Conservation (phyloP, 1,140 invertebrate genomes). For the Grapholita molesta region DNA sequence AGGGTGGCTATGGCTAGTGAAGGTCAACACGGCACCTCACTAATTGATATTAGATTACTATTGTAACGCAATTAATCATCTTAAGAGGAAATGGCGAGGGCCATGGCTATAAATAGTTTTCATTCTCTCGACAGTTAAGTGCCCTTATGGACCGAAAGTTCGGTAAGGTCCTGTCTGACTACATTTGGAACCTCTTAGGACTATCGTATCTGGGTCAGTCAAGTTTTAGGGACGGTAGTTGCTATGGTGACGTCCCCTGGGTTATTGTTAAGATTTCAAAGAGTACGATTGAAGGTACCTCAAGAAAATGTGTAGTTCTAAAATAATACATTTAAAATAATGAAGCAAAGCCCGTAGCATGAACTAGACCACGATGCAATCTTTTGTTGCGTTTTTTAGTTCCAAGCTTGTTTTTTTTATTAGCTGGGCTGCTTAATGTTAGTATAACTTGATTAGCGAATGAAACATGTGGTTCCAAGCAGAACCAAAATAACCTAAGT, state of each 20-base stretch:
- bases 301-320: too few relatives aligned
- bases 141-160: neutral
- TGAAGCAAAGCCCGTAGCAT: too few relatives aligned
- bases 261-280: too few relatives aligned
- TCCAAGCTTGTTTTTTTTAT: too few relatives aligned
- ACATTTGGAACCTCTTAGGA: neutral
- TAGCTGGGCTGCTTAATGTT: too few relatives aligned
- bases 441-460: too few relatives aligned
- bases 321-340: neutral
- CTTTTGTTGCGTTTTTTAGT: too few relatives aligned
- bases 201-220: neutral
- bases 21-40: neutral
- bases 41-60: neutral
- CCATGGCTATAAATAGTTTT: neutral
- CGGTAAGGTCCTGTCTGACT: neutral
- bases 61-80: neutral
- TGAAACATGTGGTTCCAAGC: too few relatives aligned
- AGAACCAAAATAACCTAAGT: too few relatives aligned
- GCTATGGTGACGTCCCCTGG: neutral
- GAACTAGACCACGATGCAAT: too few relatives aligned
- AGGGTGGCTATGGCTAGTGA: too few relatives aligned
- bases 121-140: neutral
- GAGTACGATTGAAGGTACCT: too few relatives aligned
- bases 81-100: neutral
- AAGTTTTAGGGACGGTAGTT: neutral